Evolutionary conservation across 2,888 invertebrate species (phyloP).

Genomic region (Pseudeuparius sepicola): DNA sequence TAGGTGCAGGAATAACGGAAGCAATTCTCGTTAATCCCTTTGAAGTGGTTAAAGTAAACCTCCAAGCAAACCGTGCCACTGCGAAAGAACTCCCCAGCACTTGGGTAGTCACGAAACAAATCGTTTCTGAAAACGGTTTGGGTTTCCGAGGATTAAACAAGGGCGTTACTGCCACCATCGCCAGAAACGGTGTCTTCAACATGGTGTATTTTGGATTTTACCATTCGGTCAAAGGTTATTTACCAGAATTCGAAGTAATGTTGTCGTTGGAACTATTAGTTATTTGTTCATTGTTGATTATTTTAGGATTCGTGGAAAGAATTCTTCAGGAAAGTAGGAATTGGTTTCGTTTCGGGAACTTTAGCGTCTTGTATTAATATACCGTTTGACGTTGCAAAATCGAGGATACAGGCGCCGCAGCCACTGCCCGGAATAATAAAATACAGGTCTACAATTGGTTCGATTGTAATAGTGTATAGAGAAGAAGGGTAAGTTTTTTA

Average conservation of each 20-base stretch:
- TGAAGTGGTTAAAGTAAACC: constrained; percentile 89
- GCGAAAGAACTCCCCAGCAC: constrained; percentile 62
- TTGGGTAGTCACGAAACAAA: constrained; percentile 61
- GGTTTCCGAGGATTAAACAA: constrained; percentile 75
- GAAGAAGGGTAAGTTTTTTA: constrained; percentile 71
- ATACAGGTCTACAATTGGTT: constrained; percentile 65
- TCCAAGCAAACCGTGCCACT: constrained; percentile 63
- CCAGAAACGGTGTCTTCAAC: constrained; percentile 85
- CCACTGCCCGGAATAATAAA: constrained; percentile 61
- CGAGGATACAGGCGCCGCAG: constrained; percentile 89
- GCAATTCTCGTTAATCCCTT: constrained; percentile 88
- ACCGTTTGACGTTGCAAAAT: constrained; percentile 94
- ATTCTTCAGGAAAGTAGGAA: constrained; percentile 63
- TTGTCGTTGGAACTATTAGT: neutral
- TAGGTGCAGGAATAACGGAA: constrained; percentile 85
- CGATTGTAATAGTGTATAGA: constrained; percentile 63
- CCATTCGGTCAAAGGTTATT: constrained; percentile 72
- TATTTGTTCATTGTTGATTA: constrained; percentile 2
- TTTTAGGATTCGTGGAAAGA: constrained; percentile 55
- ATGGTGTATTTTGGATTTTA: constrained; percentile 94
- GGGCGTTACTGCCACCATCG: constrained; percentile 81
- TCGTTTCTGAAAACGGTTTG: constrained; percentile 64
- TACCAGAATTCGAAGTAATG: constrained; percentile 55
- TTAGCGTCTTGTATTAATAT: constrained; percentile 82
- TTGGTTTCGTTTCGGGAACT: constrained; percentile 82